phyloP scores from a whole-genome alignment of 1,140 invertebrate genomes.

The Apis dorsata region DNA sequence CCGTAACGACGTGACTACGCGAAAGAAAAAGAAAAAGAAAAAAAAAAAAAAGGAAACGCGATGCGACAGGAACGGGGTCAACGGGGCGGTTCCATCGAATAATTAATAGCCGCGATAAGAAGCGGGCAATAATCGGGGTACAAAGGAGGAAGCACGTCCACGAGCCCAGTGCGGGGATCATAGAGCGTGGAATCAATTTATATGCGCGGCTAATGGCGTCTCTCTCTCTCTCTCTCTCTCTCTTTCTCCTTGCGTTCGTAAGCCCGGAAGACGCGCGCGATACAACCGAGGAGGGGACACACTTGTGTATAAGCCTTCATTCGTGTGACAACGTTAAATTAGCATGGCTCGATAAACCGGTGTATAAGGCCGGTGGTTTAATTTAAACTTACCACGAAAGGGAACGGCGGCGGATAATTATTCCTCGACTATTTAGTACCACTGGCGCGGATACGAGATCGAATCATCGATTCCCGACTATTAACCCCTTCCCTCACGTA shows the following conservation, averaged over 20 bases:
- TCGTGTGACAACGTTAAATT: slow-evolving; percentile 52
- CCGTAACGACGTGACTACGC: too few relatives aligned
- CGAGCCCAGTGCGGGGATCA: slow-evolving; percentile 21
- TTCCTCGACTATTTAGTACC: slow-evolving; percentile 30
- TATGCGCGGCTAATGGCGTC: slow-evolving; percentile 40
- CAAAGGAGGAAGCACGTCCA: slow-evolving; percentile 35
- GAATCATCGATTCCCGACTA: slow-evolving; percentile 27
- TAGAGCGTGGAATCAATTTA: slow-evolving; percentile 51
- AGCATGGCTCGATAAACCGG: slow-evolving; percentile 41
- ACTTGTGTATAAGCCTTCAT: slow-evolving; percentile 34
- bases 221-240: too few relatives aligned
- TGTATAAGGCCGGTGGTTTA: slow-evolving; percentile 30
- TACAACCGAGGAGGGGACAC: too few relatives aligned
- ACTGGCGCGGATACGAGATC: slow-evolving; percentile 18
- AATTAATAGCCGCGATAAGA: slow-evolving; percentile 43
- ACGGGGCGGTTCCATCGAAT: slow-evolving; percentile 28
- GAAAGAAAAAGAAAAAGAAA: too few relatives aligned
- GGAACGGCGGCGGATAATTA: slow-evolving; percentile 13
- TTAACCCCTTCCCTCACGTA: slow-evolving; percentile 4
- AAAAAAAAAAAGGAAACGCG: neutral
- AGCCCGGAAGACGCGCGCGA: slow-evolving; percentile 29
- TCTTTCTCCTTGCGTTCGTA: slow-evolving; percentile 25
- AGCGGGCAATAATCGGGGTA: slow-evolving; percentile 34
- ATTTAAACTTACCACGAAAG: slow-evolving; percentile 36
- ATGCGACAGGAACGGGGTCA: neutral